Base-by-base conservation (phyloP, 1,140 invertebrate genomes). In the Chrysopa pallens region DNA sequence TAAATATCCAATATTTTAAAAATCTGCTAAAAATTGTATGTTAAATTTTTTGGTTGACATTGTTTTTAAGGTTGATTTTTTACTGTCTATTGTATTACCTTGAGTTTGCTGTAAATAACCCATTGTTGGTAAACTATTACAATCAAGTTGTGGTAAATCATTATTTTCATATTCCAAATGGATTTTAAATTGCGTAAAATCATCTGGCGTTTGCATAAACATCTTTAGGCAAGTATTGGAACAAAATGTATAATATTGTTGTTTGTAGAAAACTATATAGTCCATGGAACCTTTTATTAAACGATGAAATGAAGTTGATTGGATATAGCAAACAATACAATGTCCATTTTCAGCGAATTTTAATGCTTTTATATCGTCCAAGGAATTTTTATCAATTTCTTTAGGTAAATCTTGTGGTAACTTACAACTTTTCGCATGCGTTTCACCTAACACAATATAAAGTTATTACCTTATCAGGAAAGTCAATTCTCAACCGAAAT, bases 21-120 rank as follows among this genome's bases (percentile, higher is more conserved):
- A n/a, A n/a, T n/a, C n/a, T n/a, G n/a, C n/a, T n/a, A n/a, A n/a
- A n/a, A n/a, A n/a, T n/a, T n/a, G n/a, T n/a, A n/a, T n/a, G n/a
- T n/a, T n/a, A n/a, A n/a, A n/a, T n/a, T n/a, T n/a, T n/a, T n/a
- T n/a, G n/a, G n/a, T n/a, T n/a, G n/a, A n/a, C n/a, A n/a, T n/a
- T n/a, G n/a, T n/a, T n/a, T n/a, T n/a, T n/a, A n/a, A n/a, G n/a
- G n/a, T n/a, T n/a, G n/a, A n/a, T n/a, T n/a, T n/a, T n/a, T n/a
- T n/a, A n/a, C n/a, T n/a, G n/a, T n/a, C 11, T 31, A 31, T 31
- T 8, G 63, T 48, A 38, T 55, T 60, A 0, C 60, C 65, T 0
- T 73, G 48, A n/a, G 61, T 69, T 54, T 73, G 70, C 45, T 76
- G 68, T 7, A 76, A 48, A 50, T 68, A 71, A 3, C 69, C 73